Base-by-base conservation (phyloP, 2,113 vertebrate species). In the Esox niger region DNA sequence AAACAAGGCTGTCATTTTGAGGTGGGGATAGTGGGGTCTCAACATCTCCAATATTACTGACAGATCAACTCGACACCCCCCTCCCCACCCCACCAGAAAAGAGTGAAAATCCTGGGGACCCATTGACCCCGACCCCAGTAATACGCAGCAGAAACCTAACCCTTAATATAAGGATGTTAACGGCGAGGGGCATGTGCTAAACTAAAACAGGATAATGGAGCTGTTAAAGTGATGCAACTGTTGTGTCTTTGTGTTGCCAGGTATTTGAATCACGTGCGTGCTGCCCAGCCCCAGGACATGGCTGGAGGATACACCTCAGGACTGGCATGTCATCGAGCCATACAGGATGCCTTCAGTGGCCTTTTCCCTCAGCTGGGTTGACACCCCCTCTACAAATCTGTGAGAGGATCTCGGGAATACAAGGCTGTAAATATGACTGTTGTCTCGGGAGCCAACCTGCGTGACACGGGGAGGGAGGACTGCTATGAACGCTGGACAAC, bases 281-380 rank as follows among this genome's bases (percentile, higher is more conserved):
- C 93, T 0, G 90, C 95, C 67, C 89, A 94, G 47, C 92, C 91
- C 1, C 95, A 96, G 89, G 97, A 99, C 80, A 88, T 95, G 11
- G 97, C 96, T 8, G 97, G 97, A 73, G 97, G 97, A 78, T 99
- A 99, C 83, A 81, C 89, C 27, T 95, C 97, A 31, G 94, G 92
- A 31, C 89, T 98, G 15, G 97, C 96, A 0, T 99, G 97, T 90
- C 91, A 96, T 84, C 90, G 96, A 72, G 97, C 97, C 11, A 73
- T 99, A 23, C 96, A 99, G 87, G 97, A 99, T 63, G 96, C 97
- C 0, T 95, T 99, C 92, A 98, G 95, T 30, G 95, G 96, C 6
- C 91, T 99, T 58, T 96, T 98, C 79, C 62, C 62, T 21, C 13
- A 1, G 0, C 69, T 23, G 65, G 58, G 59, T 46, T 88, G 73